These are phyloP conservation scores for Chlamydotis undulata DNA, from an alignment of 2,113 vertebrate genomes.

Conservation along the genomic window DNA sequence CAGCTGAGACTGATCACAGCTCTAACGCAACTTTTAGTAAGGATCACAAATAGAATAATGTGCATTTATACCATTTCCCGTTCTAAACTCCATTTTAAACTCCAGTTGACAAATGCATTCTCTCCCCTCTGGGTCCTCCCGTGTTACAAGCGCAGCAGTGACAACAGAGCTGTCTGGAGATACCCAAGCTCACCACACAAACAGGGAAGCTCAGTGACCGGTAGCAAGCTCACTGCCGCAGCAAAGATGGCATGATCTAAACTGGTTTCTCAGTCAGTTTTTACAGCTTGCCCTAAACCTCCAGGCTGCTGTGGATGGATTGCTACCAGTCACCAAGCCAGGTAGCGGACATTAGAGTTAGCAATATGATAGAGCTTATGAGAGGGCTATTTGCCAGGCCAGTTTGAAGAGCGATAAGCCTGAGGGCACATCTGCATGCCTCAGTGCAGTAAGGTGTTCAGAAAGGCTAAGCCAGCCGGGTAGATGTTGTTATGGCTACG, in stretches of 20 bases:
- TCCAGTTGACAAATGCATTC: not conserved
- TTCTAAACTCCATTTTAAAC: not conserved
- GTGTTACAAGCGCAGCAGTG: not conserved
- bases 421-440: not conserved
- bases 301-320: not conserved
- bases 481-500: not conserved
- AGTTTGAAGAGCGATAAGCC: not conserved
- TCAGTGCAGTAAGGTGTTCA: not conserved
- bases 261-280: not conserved
- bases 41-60: not conserved
- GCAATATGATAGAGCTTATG: not conserved
- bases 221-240: not conserved
- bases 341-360: not conserved
- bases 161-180: not conserved
- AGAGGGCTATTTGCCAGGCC: not conserved
- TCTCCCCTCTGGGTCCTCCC: not conserved
- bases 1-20: not conserved
- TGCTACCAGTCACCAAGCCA: not conserved
- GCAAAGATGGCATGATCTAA: not conserved
- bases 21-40: not conserved
- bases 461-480: not conserved
- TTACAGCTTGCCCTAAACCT: not conserved
- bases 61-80: not conserved
- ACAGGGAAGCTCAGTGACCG: accelerated
- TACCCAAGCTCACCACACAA: not conserved